These are phyloP conservation scores for Helicoverpa armigera DNA, from an alignment of 1,140 invertebrate species.

Conservation along the genomic window DNA sequence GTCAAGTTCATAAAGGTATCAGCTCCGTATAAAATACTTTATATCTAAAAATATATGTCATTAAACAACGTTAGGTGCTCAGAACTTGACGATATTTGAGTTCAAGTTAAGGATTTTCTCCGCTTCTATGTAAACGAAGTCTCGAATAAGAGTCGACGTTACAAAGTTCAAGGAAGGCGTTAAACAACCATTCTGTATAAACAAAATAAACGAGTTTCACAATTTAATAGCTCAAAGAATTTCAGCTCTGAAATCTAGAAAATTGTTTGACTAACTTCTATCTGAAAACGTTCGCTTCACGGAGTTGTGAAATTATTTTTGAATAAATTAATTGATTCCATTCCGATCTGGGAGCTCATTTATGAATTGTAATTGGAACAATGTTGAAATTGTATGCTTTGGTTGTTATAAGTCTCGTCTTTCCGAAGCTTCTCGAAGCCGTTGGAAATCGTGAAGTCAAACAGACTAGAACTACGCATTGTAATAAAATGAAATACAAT, in stretches of 20 bases:
- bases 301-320: constrained; percentile 18
- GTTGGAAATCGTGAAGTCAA: too few relatives aligned
- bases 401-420: neutral
- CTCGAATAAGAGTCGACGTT: constrained; percentile 24
- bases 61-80: neutral
- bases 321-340: constrained; percentile 19
- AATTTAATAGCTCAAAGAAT: constrained; percentile 33
- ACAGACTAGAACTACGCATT: too few relatives aligned
- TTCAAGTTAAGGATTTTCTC: constrained; percentile 5
- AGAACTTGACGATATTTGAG: constrained; percentile 30
- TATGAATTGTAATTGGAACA: neutral
- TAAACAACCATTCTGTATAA: constrained; percentile 11
- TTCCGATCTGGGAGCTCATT: neutral
- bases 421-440: neutral
- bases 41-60: constrained; percentile 7
- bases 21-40: neutral
- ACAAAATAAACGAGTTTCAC: constrained; percentile 34
- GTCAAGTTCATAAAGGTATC: neutral
- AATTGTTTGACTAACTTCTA: constrained; percentile 8
- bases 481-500: too few relatives aligned
- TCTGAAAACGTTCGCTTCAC: constrained; percentile 18
- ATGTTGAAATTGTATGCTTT: neutral
- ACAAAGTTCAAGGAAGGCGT: constrained; percentile 18
- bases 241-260: constrained; percentile 33
- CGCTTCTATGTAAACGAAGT: constrained; percentile 19